phyloP scores from a whole-genome alignment of 2,797 vertebrate species.

The Limnodromus scolopaceus region DNA sequence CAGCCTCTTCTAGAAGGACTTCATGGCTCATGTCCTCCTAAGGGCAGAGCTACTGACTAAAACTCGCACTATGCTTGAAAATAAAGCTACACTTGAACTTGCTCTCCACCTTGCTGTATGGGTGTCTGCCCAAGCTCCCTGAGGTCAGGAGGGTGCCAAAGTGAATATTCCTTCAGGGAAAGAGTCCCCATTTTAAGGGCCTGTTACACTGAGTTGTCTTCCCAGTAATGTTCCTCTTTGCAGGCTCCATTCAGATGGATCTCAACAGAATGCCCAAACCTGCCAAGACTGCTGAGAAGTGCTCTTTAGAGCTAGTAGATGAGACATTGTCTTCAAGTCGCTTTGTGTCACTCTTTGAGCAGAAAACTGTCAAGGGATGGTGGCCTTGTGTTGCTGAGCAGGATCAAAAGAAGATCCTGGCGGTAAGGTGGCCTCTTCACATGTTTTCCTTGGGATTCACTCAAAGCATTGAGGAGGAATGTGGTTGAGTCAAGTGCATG shows the following conservation, averaged over 20 bases:
- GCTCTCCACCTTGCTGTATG: not conserved
- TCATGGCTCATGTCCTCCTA: not conserved
- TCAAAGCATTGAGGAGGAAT: not conserved
- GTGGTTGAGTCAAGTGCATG: not conserved
- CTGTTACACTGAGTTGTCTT: accelerated
- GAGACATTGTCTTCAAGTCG: slow-evolving; percentile 61
- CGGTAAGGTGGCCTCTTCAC: slow-evolving; percentile 76
- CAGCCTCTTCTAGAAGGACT: not conserved
- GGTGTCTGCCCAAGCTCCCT: not conserved
- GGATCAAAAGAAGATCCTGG: slow-evolving; percentile 81
- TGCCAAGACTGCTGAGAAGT: slow-evolving; percentile 90
- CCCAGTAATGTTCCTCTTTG: accelerated
- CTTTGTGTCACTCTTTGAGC: slow-evolving; percentile 92
- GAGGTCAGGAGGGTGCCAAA: not conserved
- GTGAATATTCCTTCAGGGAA: not conserved
- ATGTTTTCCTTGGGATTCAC: not conserved
- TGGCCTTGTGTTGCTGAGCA: slow-evolving; percentile 89
- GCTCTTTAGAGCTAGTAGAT: slow-evolving; percentile 82
- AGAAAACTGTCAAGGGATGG: slow-evolving; percentile 95
- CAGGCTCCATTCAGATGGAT: slow-evolving; percentile 92
- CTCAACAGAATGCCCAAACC: slow-evolving; percentile 93
- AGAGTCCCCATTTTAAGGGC: accelerated
- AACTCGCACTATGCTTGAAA: not conserved
- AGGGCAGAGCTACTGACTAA: not conserved
- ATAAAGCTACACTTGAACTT: not conserved